A percentile compares a stretch with the other conserved stretches of the same genome.
phyloP scores from a whole-genome alignment of 2,113 vertebrate genomes.

The Diadophis punctatus region DNA sequence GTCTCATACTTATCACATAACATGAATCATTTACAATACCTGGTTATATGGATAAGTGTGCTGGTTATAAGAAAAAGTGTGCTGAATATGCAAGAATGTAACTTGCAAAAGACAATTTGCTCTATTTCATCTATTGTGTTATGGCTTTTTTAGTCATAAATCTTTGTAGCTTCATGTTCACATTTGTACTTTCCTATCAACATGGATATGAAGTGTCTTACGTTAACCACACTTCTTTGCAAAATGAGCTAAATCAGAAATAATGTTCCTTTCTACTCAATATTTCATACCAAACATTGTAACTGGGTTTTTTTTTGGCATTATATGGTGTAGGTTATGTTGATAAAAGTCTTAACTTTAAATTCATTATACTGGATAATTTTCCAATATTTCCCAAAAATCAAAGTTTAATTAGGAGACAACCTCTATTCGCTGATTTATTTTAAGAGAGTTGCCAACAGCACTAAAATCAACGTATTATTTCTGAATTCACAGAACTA shows the following conservation, averaged over 20 bases:
- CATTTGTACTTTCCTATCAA: background rate
- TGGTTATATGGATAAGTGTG: conserved; percentile 25
- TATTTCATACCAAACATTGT: background rate
- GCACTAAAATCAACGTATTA: background rate
- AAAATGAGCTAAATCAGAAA: background rate
- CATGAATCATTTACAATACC: background rate
- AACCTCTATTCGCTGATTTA: background rate
- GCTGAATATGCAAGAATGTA: background rate
- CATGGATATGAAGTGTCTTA: background rate
- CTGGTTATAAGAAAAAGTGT: conserved; percentile 25
- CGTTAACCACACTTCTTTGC: background rate
- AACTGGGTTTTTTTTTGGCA: background rate
- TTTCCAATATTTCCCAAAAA: background rate
- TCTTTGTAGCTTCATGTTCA: background rate
- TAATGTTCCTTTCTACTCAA: background rate
- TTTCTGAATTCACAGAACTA: background rate
- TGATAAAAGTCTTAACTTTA: background rate
- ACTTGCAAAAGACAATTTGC: background rate
- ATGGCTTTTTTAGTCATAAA: background rate
- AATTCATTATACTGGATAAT: background rate
- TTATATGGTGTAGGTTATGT: background rate
- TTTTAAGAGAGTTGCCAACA: background rate
- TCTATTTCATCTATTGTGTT: background rate
- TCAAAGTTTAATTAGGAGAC: background rate
- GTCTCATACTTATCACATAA: background rate